Percentiles rank a stretch among this genome's conserved stretches.
Conservation (phyloP, 1,140 invertebrate genomes). For the Drusus annulatus region DNA sequence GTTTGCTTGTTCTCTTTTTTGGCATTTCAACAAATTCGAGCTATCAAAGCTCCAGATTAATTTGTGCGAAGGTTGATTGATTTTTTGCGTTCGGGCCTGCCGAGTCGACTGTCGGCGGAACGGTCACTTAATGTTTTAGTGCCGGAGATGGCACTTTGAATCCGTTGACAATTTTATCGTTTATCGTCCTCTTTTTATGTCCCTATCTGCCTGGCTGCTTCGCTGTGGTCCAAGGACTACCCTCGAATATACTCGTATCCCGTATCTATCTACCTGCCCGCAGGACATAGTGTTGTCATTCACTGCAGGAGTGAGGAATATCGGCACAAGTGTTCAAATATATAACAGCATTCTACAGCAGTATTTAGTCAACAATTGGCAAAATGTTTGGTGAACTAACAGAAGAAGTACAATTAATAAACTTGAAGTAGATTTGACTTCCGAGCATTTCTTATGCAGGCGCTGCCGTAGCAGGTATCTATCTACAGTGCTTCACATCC, state of each 20-base stretch:
- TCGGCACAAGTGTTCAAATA: too few species aligned
- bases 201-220: constrained; percentile 30
- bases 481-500: too few species aligned
- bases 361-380: too few species aligned
- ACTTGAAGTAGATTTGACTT: too few species aligned
- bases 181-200: constrained; percentile 37
- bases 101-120: not conserved
- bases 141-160: constrained; percentile 38
- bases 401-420: too few species aligned
- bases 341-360: too few species aligned
- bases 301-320: too few species aligned
- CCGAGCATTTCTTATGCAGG: too few species aligned
- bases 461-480: too few species aligned
- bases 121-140: constrained; percentile 24
- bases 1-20: too few species aligned
- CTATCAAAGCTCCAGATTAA: not conserved
- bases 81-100: constrained; percentile 29
- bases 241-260: constrained; percentile 13
- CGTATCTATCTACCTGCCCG: not conserved
- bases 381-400: too few species aligned
- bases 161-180: constrained; percentile 45
- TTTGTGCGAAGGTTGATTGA: constrained; percentile 8
- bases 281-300: not conserved
- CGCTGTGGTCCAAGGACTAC: constrained; percentile 28
- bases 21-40: too few species aligned